Base-by-base conservation (phyloP, 2,888 invertebrate species). In the Calameuta idolon region DNA sequence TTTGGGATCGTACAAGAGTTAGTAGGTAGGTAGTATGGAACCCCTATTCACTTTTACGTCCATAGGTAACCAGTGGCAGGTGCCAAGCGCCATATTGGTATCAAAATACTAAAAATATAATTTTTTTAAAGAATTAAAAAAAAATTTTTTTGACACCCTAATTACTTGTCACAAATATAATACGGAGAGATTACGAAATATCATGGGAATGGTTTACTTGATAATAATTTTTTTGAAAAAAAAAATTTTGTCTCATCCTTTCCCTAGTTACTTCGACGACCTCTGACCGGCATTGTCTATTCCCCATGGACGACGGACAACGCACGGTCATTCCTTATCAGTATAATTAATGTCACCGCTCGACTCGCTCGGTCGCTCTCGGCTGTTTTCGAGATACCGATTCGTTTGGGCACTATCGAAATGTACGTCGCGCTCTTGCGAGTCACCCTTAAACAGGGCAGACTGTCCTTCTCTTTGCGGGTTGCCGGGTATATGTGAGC, bases 311-410 rank as follows among this genome's bases (percentile, higher is more conserved):
- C 69, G 37, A 68, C 31, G 37, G 74, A 74, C 74, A 75, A 75
- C 77, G 74, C 74, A 34, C 74, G 74, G 40, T 75, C 74, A 77
- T 77, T 75, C 69, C 68, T 77, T 77, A 77, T 77, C 77, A 55
- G 69, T 23, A 69, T 75, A 77, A 77, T 77, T 74, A 74, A 77
- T 77, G 77, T 75, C 74, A 33, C 77, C 75, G 31, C 34, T 55
- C 23, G 55, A 55, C 55, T 55, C 55, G 1, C 55, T 35, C 74
- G 77, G 69, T 73, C 77, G 35, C 74, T 69, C 74, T 74, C 34
- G 74, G 73, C 77, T 74, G 73, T 77, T 33, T 69, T 30, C 68
- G 35, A 74, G 77, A 77, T 77, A 77, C 69, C 74, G 74, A 33
- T 69, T 75, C 74, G 37, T 37, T 31, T 34, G 34, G 71, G 15